Percentiles rank a stretch among this genome's conserved stretches.
phyloP scores from a whole-genome alignment of 1,140 invertebrate species.

The Drosophila nigromelanica region DNA sequence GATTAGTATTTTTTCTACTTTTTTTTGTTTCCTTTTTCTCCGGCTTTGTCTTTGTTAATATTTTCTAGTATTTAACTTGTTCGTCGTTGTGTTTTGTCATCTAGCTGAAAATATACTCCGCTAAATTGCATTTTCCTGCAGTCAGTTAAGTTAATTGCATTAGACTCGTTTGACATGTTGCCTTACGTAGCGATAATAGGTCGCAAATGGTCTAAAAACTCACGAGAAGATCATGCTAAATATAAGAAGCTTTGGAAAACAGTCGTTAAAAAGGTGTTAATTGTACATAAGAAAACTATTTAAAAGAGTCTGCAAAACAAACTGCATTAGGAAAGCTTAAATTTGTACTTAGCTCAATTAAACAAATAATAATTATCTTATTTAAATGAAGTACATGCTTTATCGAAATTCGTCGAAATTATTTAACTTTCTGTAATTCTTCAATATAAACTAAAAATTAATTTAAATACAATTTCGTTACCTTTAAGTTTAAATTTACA shows the following conservation, averaged over 20 bases:
- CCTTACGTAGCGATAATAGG: conserved; percentile 27
- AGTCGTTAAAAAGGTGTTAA: background rate
- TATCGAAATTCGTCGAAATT: no score
- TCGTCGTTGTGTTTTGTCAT: conserved; percentile 24
- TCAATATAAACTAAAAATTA: no score
- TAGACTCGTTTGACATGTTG: conserved; percentile 57
- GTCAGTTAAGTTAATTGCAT: conserved; percentile 58
- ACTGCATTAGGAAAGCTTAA: no score
- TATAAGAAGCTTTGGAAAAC: background rate
- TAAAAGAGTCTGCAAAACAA: no score
- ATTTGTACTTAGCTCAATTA: no score
- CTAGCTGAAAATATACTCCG: conserved; percentile 35
- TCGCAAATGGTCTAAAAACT: conserved; percentile 13
- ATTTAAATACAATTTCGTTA: no score
- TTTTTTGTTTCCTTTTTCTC: background rate
- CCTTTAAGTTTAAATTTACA: no score
- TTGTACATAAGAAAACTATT: background rate
- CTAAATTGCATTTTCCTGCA: conserved; percentile 51
- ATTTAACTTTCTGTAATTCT: no score
- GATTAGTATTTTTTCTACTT: conserved; percentile 12
- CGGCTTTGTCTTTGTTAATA: conserved; percentile 3
- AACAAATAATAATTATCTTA: no score
- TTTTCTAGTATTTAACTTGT: conserved; percentile 40
- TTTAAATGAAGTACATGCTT: no score
- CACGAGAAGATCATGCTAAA: background rate